phyloP scores from a whole-genome alignment of 2,113 vertebrate species.

The Micronycteris hirsuta region DNA sequence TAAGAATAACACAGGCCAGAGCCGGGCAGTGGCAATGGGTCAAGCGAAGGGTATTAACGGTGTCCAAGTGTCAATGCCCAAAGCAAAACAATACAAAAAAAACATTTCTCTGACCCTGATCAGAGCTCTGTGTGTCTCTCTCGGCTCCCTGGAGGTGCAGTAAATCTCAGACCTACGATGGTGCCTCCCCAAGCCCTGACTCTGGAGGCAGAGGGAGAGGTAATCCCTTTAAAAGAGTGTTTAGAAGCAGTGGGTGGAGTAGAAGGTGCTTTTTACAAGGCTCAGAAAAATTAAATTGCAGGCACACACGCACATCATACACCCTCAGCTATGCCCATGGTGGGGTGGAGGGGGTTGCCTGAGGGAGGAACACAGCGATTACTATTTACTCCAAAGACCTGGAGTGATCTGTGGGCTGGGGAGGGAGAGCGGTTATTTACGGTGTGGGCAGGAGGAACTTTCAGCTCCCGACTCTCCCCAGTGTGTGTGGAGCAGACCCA shows the following conservation, averaged over 20 bases:
- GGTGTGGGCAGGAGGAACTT: constrained; percentile 64
- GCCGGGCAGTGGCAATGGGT: accelerated
- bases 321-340: constrained; percentile 71
- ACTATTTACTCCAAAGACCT: constrained; percentile 76
- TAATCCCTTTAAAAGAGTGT: constrained; percentile 57
- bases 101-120: neutral
- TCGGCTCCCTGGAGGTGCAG: neutral
- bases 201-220: neutral
- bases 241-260: constrained; percentile 66
- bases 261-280: constrained; percentile 55
- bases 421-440: constrained; percentile 74
- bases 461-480: constrained; percentile 68
- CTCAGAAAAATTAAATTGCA: constrained; percentile 44
- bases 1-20: no score
- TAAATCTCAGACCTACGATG: neutral
- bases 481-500: constrained; percentile 71
- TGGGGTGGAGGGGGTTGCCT: constrained; percentile 59
- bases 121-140: neutral
- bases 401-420: constrained; percentile 76
- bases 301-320: constrained; percentile 60
- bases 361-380: constrained; percentile 74
- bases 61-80: neutral
- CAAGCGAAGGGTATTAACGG: accelerated
- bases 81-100: neutral
- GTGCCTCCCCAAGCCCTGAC: neutral